Percentiles rank a stretch among this genome's conserved stretches.
phyloP scores from a whole-genome alignment of 2,113 vertebrate species.

The Menidia beryllina region DNA sequence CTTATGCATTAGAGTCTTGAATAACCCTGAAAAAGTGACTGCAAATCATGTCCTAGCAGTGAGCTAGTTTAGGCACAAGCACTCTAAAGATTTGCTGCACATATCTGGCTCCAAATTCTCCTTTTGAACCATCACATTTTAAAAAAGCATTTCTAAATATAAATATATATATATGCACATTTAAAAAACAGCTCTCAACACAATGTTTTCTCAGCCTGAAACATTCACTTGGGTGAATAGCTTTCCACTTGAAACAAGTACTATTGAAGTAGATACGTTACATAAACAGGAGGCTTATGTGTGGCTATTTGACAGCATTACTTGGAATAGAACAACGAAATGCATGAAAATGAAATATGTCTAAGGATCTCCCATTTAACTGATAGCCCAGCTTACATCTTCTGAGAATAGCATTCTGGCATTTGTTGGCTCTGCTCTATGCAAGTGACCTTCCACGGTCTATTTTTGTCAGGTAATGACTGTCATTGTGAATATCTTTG shows the following conservation, averaged over 20 bases:
- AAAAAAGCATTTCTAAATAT: no score
- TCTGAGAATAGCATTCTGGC: constrained; percentile 42
- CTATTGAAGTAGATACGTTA: constrained; percentile 53
- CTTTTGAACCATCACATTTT: not conserved
- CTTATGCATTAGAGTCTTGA: not conserved
- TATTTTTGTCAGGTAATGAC: constrained; percentile 71
- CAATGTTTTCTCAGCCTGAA: constrained; percentile 17
- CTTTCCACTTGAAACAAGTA: constrained; percentile 58
- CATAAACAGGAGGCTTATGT: constrained; percentile 46
- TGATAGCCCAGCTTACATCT: constrained; percentile 31
- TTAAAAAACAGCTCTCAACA: constrained; percentile 12
- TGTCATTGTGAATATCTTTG: constrained; percentile 60
- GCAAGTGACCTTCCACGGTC: constrained; percentile 64
- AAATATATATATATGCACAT: no score
- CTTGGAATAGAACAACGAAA: constrained; percentile 18
- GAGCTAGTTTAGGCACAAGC: not conserved
- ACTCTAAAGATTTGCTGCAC: not conserved
- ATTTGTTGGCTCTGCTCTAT: constrained; percentile 53
- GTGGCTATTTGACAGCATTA: constrained; percentile 36
- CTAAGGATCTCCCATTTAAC: constrained; percentile 49
- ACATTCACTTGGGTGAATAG: no score
- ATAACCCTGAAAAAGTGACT: not conserved
- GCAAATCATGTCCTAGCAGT: not conserved
- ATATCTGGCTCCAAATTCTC: not conserved
- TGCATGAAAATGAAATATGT: constrained; percentile 35